Evolutionary conservation across 2,888 invertebrate genomes (phyloP).

Genomic region (Gymnocheta viridis): DNA sequence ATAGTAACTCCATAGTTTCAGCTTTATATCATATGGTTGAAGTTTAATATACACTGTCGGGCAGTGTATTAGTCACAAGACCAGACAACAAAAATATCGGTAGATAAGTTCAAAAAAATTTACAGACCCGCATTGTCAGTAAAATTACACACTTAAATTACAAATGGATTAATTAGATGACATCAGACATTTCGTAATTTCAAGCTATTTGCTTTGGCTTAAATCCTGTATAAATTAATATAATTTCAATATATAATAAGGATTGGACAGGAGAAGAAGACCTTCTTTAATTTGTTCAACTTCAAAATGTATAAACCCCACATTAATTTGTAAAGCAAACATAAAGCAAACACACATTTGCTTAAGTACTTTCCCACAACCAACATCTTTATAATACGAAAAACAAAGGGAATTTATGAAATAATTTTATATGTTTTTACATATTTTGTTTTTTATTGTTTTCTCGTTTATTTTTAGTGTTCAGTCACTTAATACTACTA

Average conservation of each 20-base stretch:
- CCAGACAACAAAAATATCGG: background rate
- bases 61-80: background rate
- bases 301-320: slow-evolving; percentile 29
- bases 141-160: background rate
- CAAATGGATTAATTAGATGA: background rate
- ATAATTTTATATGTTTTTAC: slow-evolving; percentile 39
- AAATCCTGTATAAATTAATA: background rate
- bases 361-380: background rate
- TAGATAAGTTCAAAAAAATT: background rate
- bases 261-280: background rate
- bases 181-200: background rate
- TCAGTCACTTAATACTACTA: slow-evolving; percentile 58
- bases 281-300: background rate
- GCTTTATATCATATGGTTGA: too few species aligned
- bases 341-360: background rate
- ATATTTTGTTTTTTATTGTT: slow-evolving; percentile 15
- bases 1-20: too few species aligned
- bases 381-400: slow-evolving; percentile 7
- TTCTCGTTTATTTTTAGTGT: slow-evolving; percentile 42
- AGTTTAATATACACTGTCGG: too few species aligned
- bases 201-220: background rate
- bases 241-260: background rate
- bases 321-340: slow-evolving; percentile 8
- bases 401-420: slow-evolving; percentile 19
- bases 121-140: background rate